phyloP scores from a whole-genome alignment of 2,888 invertebrate species.

The Drosophila prolongata region DNA sequence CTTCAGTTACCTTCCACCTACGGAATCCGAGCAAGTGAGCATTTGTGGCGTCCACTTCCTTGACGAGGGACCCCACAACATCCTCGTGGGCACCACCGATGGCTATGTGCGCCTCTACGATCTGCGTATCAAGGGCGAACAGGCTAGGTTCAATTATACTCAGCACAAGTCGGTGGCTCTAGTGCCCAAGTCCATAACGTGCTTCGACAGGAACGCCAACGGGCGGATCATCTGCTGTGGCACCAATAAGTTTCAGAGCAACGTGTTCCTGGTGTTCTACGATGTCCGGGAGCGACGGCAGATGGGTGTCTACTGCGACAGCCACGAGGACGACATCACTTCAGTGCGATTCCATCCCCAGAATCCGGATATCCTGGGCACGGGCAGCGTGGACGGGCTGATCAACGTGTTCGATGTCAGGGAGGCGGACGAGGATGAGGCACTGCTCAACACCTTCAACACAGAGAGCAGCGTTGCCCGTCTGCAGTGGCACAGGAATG shows the following conservation, averaged over 20 bases:
- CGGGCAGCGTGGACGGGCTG: slow-evolving; percentile 93
- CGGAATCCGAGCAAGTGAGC: not conserved
- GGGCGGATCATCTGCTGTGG: slow-evolving; percentile 90
- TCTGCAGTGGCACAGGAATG: slow-evolving; percentile 85
- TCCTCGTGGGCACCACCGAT: slow-evolving; percentile 78
- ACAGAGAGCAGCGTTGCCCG: slow-evolving; percentile 91
- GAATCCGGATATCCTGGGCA: slow-evolving; percentile 88
- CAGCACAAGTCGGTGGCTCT: slow-evolving; percentile 59
- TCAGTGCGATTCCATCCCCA: slow-evolving; percentile 90
- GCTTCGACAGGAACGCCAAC: slow-evolving; percentile 90
- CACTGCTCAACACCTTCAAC: slow-evolving; percentile 90
- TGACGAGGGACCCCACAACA: slow-evolving; percentile 67
- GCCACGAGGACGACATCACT: slow-evolving; percentile 92
- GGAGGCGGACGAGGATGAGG: slow-evolving; percentile 91
- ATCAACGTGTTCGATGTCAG: slow-evolving; percentile 93
- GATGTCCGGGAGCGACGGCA: slow-evolving; percentile 88
- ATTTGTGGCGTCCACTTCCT: slow-evolving; percentile 81
- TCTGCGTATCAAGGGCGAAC: slow-evolving; percentile 84
- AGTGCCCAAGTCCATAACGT: slow-evolving; percentile 86
- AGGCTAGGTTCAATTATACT: slow-evolving; percentile 78
- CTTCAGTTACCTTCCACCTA: slow-evolving; percentile 18
- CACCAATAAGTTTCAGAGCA: slow-evolving; percentile 88
- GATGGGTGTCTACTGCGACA: slow-evolving; percentile 93
- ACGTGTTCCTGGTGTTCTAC: slow-evolving; percentile 92
- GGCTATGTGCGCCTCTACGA: slow-evolving; percentile 80